Percentiles rank a stretch among this genome's conserved stretches.
These are phyloP conservation scores for Tretioscincus oriximinensis DNA, from an alignment of 2,113 vertebrate genomes.

Conservation along the genomic window DNA sequence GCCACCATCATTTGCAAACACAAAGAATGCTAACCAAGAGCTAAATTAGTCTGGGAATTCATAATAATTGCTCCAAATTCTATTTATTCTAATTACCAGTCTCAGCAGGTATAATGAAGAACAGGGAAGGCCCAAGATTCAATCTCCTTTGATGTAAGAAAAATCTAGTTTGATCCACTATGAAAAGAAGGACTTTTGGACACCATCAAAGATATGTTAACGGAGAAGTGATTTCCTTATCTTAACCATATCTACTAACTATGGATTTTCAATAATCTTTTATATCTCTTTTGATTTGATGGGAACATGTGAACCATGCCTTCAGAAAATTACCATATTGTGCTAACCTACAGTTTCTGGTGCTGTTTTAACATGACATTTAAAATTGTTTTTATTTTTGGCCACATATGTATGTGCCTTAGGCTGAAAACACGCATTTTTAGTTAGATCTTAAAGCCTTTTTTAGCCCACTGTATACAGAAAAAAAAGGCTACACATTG, in stretches of 20 bases:
- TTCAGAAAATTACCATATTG: not conserved
- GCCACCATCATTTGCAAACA: not conserved
- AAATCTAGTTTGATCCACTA: too few relatives aligned
- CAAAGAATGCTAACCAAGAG: not conserved
- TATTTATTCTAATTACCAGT: not conserved
- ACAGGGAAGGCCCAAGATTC: too few relatives aligned
- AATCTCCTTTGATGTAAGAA: too few relatives aligned
- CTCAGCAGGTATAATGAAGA: too few relatives aligned
- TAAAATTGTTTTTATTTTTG: too few relatives aligned
- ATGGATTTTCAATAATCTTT: not conserved
- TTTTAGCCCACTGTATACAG: constrained; percentile 21
- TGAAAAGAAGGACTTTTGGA: too few relatives aligned
- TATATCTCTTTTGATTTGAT: not conserved
- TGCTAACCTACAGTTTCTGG: not conserved
- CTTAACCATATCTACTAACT: not conserved
- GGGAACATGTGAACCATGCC: not conserved
- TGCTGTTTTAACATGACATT: too few relatives aligned
- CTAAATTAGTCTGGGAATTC: not conserved
- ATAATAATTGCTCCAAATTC: not conserved
- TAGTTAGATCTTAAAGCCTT: constrained; percentile 11
- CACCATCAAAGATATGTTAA: too few relatives aligned
- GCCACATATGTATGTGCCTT: too few relatives aligned
- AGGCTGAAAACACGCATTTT: not conserved
- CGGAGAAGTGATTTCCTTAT: too few relatives aligned
- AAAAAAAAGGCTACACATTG: constrained; percentile 25